Base-by-base conservation (phyloP, 2,797 vertebrate genomes). In the Sternarchorhynchus goeldii region DNA sequence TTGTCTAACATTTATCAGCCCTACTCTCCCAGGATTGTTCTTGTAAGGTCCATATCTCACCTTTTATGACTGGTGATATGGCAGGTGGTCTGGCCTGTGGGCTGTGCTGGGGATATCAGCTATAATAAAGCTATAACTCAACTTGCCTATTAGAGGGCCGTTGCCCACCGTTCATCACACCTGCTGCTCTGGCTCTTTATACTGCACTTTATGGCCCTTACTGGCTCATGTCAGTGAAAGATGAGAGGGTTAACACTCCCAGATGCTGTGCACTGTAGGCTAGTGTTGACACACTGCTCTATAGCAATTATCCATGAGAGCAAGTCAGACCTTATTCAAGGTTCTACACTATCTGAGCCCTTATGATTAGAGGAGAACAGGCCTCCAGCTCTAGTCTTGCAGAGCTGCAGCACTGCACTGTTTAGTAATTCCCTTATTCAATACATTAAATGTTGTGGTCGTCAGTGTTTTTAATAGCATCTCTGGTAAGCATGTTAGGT, bases 51-150 rank as follows among this genome's bases (percentile, higher is more conserved):
- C 34, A 83, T 88, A 86, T 88, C 83, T 82, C 81, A 84, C 84
- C 81, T 86, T 89, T 86, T 89, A 85, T 91, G 90, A 90, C 91
- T 89, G 76, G 80, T 86, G 85, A 88, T 90, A 89, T 79, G 88
- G 90, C 92, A 93, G 92, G 92, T 94, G 92, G 90, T 87, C 85
- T 87, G 85, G 91, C 88, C 90, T 90, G 85, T 77, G 86, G 67
- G 79, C 55, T 93, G 91, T 91, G 85, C 89, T 90, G 86, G 88
- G 87, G 89, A 91, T 92, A 90, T 91, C 88, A 63, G 31, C 82
- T 86, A 90, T 87, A 90, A 94, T 93, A 92, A 93, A 94, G 88
- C 90, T 87, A 91, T 93, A 93, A 93, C 88, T 80, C 82, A 84
- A 86, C 84, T 85, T 81, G 69, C 85, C 86, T 90, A 90, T 90